A percentile compares a stretch with the other conserved stretches of the same genome.
Conservation (phyloP, 2,888 invertebrate genomes). For the Cephus rjabovi region DNA sequence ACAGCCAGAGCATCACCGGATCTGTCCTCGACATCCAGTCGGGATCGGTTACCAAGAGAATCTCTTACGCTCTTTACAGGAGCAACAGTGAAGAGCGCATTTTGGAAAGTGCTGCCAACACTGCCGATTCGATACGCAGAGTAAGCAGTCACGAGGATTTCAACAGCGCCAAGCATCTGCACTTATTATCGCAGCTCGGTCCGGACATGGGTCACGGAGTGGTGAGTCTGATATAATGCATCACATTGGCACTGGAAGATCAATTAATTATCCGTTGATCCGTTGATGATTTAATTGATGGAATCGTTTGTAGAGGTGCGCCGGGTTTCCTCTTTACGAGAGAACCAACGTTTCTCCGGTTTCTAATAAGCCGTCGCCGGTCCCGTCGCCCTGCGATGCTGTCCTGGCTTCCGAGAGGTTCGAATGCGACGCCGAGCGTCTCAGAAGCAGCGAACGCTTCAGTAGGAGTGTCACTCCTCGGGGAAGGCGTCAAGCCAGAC, state of each 20-base stretch:
- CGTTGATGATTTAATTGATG: too few relatives aligned
- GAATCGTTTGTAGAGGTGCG: constrained; percentile 48
- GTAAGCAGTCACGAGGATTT: constrained; percentile 77
- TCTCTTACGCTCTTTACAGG: constrained; percentile 31
- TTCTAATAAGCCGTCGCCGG: constrained; percentile 52
- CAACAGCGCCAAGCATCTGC: constrained; percentile 58
- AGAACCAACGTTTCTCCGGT: constrained; percentile 62
- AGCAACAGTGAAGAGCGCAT: constrained; percentile 64
- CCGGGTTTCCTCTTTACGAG: constrained; percentile 59
- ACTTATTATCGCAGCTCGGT: constrained; percentile 53
- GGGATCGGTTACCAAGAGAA: too few relatives aligned
- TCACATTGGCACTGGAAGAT: background rate
- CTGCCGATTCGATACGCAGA: constrained; percentile 66
- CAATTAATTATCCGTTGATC: too few relatives aligned
- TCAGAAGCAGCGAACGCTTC: constrained; percentile 75
- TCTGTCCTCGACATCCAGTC: too few relatives aligned
- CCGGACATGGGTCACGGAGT: constrained; percentile 65
- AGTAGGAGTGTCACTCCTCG: constrained; percentile 73
- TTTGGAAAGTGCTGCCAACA: constrained; percentile 47
- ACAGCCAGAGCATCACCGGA: background rate
- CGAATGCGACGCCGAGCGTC: constrained; percentile 74
- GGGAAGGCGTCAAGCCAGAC: constrained; percentile 66
- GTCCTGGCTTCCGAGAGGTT: constrained; percentile 55
- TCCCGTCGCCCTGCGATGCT: constrained; percentile 55
- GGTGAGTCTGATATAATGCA: constrained; percentile 44